Conservation (phyloP, 2,113 vertebrate genomes). For the Steatornis caripensis region DNA sequence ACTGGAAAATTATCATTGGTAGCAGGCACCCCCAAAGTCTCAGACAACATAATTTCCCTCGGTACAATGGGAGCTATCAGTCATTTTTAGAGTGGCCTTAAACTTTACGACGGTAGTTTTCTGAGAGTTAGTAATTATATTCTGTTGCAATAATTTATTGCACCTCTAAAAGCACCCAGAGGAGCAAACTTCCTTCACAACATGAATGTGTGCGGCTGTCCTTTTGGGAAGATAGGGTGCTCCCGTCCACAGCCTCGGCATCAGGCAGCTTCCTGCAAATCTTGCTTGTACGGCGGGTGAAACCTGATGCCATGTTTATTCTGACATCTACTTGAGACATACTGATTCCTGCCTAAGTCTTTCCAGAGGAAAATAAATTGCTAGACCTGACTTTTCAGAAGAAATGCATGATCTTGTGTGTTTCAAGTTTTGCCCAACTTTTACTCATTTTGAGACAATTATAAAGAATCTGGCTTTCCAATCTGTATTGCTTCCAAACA, state of each 20-base stretch:
- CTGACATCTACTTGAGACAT: background rate
- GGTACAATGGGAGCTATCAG: background rate
- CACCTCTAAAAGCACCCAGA: background rate
- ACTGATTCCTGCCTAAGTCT: background rate
- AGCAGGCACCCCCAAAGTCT: background rate
- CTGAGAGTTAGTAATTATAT: background rate
- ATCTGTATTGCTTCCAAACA: background rate
- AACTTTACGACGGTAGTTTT: background rate
- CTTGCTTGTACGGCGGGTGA: background rate
- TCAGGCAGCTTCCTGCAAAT: background rate
- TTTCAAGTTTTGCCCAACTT: background rate
- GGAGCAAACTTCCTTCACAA: background rate
- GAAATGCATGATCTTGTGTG: background rate
- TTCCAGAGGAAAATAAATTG: background rate
- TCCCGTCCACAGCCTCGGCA: background rate
- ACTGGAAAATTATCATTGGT: background rate
- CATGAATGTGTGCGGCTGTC: background rate
- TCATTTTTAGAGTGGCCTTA: background rate
- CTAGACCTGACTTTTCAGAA: background rate
- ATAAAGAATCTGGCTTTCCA: background rate
- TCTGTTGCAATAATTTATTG: background rate
- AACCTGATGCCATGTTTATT: background rate
- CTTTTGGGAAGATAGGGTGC: background rate
- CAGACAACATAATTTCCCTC: background rate
- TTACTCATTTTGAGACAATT: background rate